Evolutionary conservation across 2,113 vertebrate genomes (phyloP), one percentile per base, ranked within the genome.

Genomic region (Boleophthalmus pectinirostris): DNA sequence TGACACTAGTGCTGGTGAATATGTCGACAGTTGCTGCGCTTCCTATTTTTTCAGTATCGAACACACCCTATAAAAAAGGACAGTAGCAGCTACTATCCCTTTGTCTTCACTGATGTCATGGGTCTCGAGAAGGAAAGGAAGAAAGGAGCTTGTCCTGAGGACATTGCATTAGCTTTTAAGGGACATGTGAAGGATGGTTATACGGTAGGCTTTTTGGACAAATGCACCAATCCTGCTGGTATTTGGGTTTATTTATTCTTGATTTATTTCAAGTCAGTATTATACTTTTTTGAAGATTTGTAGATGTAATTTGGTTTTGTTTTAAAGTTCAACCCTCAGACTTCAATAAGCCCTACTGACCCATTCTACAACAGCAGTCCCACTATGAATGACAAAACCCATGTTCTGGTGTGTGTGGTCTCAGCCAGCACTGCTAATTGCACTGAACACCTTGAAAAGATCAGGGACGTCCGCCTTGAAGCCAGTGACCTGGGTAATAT

Each of bases 401-500:
- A n/a, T n/a, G n/a, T n/a, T n/a, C n/a, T n/a, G n/a, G n/a, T n/a
- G n/a, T n/a, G n/a, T n/a, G n/a, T n/a, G n/a, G n/a, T n/a, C n/a
- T n/a, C n/a, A n/a, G n/a, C 56, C 0, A 12, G 5, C 24, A 5
- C 1, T 15, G 0, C 56, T 0, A 0, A 0, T 57, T 0, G 0
- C 38, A 0, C 9, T 2, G 4, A 65, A 5, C 1, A 60, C 6
- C 0, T 25, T 23, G 10, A 29, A 0, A 87, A 83, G 69, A 69
- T 85, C 68, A 77, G 66, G 7, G 35, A 68, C 0, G 65, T 83
- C 68, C 51, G 80, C 71, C 15, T n/a, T 0, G 57, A 58, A 45
- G 85, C 82, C 13, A 29, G n/a, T 3, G 56, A 75, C 0, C 3
- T 81, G 47, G 53, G 75, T 85, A 70, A 82, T 7, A 38, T 38